Evolutionary conservation across 2,113 vertebrate species (phyloP), one percentile per base, ranked within the genome.

Genomic region (Burhinus oedicnemus): DNA sequence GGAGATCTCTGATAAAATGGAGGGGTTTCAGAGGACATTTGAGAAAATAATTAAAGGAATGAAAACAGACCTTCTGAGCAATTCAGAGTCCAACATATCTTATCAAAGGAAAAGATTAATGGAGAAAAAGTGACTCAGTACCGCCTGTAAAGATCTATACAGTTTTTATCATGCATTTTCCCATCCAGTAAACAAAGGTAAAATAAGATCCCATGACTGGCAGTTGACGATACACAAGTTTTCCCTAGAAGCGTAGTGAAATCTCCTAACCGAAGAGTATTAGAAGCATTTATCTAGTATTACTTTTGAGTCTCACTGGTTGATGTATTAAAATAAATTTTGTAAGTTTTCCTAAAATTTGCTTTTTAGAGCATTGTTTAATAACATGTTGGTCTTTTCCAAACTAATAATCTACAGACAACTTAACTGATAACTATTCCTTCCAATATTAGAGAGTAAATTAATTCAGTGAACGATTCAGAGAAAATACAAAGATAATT

Each of bases 401-500:
- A 92, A 92, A 80, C 7, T 52, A 69, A 83, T 81, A 88, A 55
- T 29, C 25, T 42, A 72, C n/a, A 78, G 42, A 66, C 17, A 81
- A 66, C 34, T 89, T 83, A 80, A 45, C 3, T 65, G 30, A 40
- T 55, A 92, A 89, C 23, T 81, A 58, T 15, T 38, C 8, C 25
- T 81, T 89, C 58, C 58, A 86, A 58, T 62, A 89, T 25, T 70
- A 61, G 18, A 80, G 6, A 13, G 18, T 52, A 82, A 91, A 62
- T 94, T 65, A 88, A 90, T 74, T 88, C 40, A 88, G 68, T 90
- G 68, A 94, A 77, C 30, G 29, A 93, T 57, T 70, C 58, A 85
- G 25, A 84, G 26, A 85, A 96, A 96, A 89, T 47, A 58, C 5
- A 93, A 72, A 57, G 66, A 38, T 83, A 95, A 90, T 80, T 95